Conservation (phyloP, 2,797 vertebrate species). For the Enteromius fasciolatus region DNA sequence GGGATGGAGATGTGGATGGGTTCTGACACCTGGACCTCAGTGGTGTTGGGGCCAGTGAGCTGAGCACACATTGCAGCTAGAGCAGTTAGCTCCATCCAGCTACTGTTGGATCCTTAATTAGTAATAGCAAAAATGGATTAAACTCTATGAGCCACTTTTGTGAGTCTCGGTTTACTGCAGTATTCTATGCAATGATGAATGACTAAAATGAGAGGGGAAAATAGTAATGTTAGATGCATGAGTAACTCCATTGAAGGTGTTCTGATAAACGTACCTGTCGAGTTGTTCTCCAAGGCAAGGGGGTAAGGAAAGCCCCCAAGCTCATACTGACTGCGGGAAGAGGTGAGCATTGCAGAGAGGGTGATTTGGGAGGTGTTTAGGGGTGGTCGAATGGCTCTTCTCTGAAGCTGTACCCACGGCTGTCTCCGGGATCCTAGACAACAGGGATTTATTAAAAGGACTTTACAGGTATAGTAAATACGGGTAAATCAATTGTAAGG, state of each 20-base stretch:
- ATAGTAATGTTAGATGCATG: not conserved
- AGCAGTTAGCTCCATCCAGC: constrained; percentile 82
- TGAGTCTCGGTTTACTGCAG: not conserved
- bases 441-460: not conserved
- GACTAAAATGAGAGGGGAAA: not conserved
- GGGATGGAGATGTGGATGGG: constrained; percentile 82
- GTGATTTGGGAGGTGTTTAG: constrained; percentile 80
- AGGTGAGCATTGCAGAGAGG: constrained; percentile 81
- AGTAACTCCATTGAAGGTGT: not conserved
- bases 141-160: not conserved
- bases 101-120: constrained; percentile 71
- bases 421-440: constrained; percentile 78
- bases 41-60: constrained; percentile 80
- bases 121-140: not conserved
- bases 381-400: constrained; percentile 76
- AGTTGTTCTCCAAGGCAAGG: constrained; percentile 77
- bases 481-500: not conserved
- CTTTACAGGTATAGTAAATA: not conserved
- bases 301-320: constrained; percentile 83
- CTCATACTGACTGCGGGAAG: constrained; percentile 78
- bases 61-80: constrained; percentile 80
- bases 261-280: constrained; percentile 69
- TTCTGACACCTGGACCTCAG: constrained; percentile 80
- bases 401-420: constrained; percentile 84
- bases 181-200: not conserved